These are phyloP conservation scores for Chaenogobius annularis DNA, from an alignment of 2,113 vertebrate species.

Conservation along the genomic window DNA sequence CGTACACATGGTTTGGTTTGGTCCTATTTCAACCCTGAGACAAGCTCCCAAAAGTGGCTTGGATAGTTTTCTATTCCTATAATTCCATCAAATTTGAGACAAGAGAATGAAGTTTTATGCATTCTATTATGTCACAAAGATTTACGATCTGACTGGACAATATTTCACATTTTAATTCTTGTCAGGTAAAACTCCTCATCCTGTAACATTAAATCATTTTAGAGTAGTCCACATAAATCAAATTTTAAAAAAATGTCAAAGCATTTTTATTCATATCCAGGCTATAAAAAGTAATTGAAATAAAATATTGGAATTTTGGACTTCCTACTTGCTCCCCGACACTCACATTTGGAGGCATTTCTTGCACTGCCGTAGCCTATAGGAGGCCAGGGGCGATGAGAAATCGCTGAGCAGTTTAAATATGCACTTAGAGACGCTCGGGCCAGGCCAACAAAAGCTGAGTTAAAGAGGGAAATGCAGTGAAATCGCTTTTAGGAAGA, in stretches of 20 bases:
- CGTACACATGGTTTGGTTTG: no score
- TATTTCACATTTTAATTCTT: neutral
- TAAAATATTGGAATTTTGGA: neutral
- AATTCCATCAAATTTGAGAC: neutral
- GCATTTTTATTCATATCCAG: neutral
- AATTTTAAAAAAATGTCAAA: neutral
- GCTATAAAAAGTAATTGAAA: conserved; percentile 8
- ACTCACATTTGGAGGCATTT: conserved; percentile 31
- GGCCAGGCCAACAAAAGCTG: conserved; percentile 45
- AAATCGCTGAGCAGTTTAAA: conserved; percentile 59
- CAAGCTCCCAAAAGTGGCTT: neutral
- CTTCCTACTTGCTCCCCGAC: neutral
- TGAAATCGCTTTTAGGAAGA: conserved; percentile 52
- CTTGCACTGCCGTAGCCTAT: conserved; percentile 14
- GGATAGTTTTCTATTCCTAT: neutral
- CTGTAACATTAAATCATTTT: neutral
- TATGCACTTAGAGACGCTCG: conserved; percentile 56
- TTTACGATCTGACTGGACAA: neutral
- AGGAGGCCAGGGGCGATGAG: conserved; percentile 40
- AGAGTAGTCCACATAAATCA: neutral
- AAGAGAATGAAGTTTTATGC: neutral
- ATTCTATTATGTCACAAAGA: neutral
- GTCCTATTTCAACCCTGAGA: no score
- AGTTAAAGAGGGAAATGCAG: conserved; percentile 38
- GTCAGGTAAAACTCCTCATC: neutral